Conservation (phyloP, 2,113 vertebrate species). For the Oryzias celebensis region DNA sequence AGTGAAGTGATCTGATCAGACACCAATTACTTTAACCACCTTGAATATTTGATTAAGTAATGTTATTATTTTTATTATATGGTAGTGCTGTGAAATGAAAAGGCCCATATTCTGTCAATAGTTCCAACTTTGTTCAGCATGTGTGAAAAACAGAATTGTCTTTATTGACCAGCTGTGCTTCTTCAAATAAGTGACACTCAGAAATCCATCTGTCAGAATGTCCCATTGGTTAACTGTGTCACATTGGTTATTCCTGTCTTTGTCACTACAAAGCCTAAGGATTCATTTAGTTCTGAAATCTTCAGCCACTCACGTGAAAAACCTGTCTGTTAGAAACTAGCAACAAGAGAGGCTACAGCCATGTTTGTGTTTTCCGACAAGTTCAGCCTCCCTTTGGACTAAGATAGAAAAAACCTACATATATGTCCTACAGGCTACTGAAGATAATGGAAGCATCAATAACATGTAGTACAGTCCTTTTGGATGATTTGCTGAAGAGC, state of each 20-base stretch:
- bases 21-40: too few species aligned
- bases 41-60: too few species aligned
- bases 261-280: constrained; percentile 53
- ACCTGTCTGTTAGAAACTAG: constrained; percentile 70
- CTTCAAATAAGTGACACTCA: constrained; percentile 64
- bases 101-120: too few species aligned
- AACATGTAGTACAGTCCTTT: constrained; percentile 28
- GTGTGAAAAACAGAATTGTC: constrained; percentile 45
- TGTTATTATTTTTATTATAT: too few species aligned
- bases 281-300: constrained; percentile 59
- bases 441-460: constrained; percentile 59
- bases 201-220: constrained; percentile 45
- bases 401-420: constrained; percentile 68
- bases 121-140: constrained; percentile 37
- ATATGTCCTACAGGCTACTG: constrained; percentile 59
- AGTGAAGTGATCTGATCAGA: too few species aligned
- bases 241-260: constrained; percentile 62
- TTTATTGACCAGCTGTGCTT: constrained; percentile 55
- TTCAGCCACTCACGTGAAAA: constrained; percentile 68
- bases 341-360: constrained; percentile 48
- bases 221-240: constrained; percentile 61
- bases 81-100: too few species aligned
- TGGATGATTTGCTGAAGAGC: constrained; percentile 68
- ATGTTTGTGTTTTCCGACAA: constrained; percentile 67
- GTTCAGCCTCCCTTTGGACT: constrained; percentile 44